phyloP scores from a whole-genome alignment of 2,797 vertebrate species.

The Podargus strigoides region DNA sequence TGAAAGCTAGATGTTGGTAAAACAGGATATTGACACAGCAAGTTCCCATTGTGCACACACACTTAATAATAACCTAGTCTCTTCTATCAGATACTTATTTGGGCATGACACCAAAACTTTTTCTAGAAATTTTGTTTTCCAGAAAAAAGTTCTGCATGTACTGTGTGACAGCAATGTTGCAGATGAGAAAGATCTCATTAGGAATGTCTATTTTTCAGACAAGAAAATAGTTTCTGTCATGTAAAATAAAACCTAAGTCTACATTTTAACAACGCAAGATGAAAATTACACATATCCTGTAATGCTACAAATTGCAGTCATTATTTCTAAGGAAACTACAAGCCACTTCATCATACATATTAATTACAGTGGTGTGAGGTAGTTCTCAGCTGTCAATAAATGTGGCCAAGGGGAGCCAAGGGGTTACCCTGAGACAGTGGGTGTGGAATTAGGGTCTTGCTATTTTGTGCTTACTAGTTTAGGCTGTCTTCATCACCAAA shows the following conservation, averaged over 20 bases:
- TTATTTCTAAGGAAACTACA: background rate
- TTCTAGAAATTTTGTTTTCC: background rate
- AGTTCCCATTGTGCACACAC: background rate
- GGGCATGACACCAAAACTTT: background rate
- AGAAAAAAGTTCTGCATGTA: background rate
- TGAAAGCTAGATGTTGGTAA: background rate
- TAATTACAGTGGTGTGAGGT: too few species aligned
- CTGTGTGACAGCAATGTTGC: background rate
- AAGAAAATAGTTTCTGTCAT: too few species aligned
- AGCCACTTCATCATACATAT: too few species aligned
- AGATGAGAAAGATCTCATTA: background rate
- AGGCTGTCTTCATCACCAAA: background rate
- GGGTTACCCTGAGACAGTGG: background rate
- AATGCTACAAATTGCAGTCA: background rate
- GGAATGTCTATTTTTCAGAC: background rate
- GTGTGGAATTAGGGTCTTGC: too few species aligned
- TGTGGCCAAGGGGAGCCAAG: too few species aligned
- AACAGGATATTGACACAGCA: background rate
- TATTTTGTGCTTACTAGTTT: background rate
- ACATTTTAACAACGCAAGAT: background rate
- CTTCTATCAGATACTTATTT: background rate
- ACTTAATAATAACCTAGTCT: background rate
- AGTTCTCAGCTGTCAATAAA: background rate
- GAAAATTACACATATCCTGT: background rate
- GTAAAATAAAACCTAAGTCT: background rate